Evolutionary conservation across 2,888 invertebrate species (phyloP).

Genomic region (Trachelus troglodyta): DNA sequence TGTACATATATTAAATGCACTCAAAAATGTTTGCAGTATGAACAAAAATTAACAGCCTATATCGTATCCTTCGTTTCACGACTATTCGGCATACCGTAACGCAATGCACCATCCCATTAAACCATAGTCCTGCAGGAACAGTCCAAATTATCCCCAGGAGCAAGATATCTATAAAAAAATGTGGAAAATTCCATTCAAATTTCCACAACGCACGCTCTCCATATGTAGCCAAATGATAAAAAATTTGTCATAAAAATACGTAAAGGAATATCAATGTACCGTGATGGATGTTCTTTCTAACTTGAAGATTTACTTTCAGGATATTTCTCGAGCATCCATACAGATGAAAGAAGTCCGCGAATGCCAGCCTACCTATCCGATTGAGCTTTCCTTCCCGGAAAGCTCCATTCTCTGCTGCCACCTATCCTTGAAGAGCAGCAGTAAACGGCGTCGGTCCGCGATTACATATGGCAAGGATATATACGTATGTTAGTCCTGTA

Average conservation of each 20-base stretch:
- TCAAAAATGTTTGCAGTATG: not conserved
- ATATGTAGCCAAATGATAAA: not conserved
- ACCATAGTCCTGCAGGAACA: not conserved
- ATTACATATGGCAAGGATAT: not conserved
- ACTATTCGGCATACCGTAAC: not conserved
- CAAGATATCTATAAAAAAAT: not conserved
- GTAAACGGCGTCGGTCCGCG: not conserved
- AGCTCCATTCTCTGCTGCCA: slow-evolving; percentile 40
- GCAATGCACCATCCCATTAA: not conserved
- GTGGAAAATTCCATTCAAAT: not conserved
- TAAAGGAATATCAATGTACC: not conserved
- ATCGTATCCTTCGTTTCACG: not conserved
- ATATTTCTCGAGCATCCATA: not conserved
- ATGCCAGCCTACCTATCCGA: not conserved
- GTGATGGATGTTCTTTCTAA: not conserved
- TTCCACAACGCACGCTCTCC: not conserved
- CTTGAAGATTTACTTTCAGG: not conserved
- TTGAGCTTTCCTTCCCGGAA: slow-evolving; percentile 15
- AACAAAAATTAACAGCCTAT: not conserved
- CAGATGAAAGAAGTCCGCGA: not conserved
- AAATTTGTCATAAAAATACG: not conserved
- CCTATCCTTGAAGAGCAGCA: slow-evolving; percentile 19
- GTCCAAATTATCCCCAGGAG: not conserved
- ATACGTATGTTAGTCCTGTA: not conserved
- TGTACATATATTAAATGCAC: not conserved